Base-by-base conservation (phyloP, 2,113 vertebrate species). In the Edolisoma coerulescens region DNA sequence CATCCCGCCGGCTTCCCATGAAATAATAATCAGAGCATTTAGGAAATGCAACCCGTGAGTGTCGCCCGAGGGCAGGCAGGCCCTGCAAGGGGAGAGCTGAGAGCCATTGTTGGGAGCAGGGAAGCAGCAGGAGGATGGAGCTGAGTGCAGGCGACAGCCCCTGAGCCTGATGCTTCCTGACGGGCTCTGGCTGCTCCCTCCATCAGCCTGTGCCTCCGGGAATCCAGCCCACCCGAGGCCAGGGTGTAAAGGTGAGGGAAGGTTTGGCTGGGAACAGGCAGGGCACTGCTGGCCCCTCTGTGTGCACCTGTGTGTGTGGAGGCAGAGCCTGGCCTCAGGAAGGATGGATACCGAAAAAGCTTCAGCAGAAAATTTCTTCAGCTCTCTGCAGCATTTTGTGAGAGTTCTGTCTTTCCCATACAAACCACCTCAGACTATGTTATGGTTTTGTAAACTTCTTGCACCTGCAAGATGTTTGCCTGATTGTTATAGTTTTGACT, bases 21-120 rank as follows among this genome's bases (percentile, higher is more conserved):
- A 92, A 95, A 92, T 87, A 88, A 86, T 79, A 71, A 91, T 77
- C 20, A 30, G 27, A 52, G 60, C 89, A 77, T 87, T 95, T 91
- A 92, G 89, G 80, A 41, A 44, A 37, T 35, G 70, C 82, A 78
- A 69, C 69, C 78, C 23, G 0, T 22, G 84, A 32, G 69, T 52
- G 41, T 23, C 0, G 53, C 94, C 91, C 4, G 7, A 65, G 87
- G 92, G 80, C 32, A 92, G 89, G 50, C 0, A 1, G 3, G 6
- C 59, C 60, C 86, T 75, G 76, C 64, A 14, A 27, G 69, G 45
- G 24, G 41, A 71, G 57, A 68, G 56, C 7, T n/a, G 23, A 33
- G 80, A 69, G 64, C 0, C 45, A 61, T 77, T 63, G 63, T 19
- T 75, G 1, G 0, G 67, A 92, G 91, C 75, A 32, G 42, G 63